Evolutionary conservation across 2,888 invertebrate species (phyloP).

Genomic region (Clepsis dumicolana): DNA sequence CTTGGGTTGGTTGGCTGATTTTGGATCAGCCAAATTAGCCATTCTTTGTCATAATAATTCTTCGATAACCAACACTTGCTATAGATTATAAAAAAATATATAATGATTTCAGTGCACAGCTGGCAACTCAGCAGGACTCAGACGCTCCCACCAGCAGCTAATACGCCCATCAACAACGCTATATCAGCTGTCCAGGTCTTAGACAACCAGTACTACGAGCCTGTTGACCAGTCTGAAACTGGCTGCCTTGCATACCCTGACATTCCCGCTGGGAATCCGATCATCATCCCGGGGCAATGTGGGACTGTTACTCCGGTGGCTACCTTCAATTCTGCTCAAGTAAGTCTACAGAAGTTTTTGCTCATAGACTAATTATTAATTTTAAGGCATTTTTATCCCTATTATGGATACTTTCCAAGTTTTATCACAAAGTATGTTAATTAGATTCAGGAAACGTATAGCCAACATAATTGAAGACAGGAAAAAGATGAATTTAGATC

Average conservation of each 20-base stretch:
- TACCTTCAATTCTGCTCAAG: slow-evolving; percentile 52
- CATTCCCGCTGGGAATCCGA: slow-evolving; percentile 52
- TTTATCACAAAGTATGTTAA: too few species aligned
- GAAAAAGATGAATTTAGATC: too few species aligned
- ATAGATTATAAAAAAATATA: not conserved
- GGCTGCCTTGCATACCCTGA: slow-evolving; percentile 68
- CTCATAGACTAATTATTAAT: not conserved
- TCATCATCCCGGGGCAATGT: slow-evolving; percentile 65
- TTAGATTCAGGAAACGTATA: too few species aligned
- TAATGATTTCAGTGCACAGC: slow-evolving; percentile 56
- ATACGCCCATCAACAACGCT: slow-evolving; percentile 54
- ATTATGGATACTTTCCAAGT: too few species aligned
- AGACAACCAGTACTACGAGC: slow-evolving; percentile 58
- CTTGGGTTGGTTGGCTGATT: too few species aligned
- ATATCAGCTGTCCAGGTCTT: slow-evolving; percentile 59
- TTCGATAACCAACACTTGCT: not conserved
- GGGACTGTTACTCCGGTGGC: slow-evolving; percentile 52
- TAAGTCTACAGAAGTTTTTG: slow-evolving; percentile 45
- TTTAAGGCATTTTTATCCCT: too few species aligned
- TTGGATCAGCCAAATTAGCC: too few species aligned
- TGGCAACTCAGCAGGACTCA: slow-evolving; percentile 72
- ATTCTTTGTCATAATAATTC: not conserved
- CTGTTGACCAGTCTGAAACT: slow-evolving; percentile 56
- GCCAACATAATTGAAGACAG: too few species aligned
- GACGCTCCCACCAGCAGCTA: slow-evolving; percentile 49